Evolutionary conservation across 2,113 vertebrate genomes (phyloP).

Genomic region (Noctilio leporinus): DNA sequence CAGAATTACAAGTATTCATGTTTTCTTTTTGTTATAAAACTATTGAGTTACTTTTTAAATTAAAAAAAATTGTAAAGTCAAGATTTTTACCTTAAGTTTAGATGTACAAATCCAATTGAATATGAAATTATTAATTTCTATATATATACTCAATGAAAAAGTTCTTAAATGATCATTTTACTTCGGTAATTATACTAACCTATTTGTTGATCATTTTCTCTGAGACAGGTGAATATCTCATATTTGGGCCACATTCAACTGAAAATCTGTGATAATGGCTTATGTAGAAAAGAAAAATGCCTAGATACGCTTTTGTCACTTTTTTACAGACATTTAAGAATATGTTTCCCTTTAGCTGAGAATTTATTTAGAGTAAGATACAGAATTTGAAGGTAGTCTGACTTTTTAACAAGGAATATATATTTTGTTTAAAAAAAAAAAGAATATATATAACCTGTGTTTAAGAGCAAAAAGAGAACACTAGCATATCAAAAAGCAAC

Average conservation of each 20-base stretch:
- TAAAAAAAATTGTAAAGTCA: background rate
- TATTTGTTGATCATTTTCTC: background rate
- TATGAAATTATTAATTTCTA: background rate
- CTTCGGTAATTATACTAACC: background rate
- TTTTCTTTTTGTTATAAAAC: background rate
- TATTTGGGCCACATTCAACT: background rate
- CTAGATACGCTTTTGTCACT: background rate
- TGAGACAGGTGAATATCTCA: background rate
- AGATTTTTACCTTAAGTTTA: conserved; percentile 1
- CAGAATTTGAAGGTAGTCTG: background rate
- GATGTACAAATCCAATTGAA: background rate
- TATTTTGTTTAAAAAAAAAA: too few relatives aligned
- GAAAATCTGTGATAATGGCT: background rate
- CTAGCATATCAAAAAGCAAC: background rate
- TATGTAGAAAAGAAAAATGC: background rate
- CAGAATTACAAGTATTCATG: background rate
- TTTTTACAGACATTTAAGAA: background rate
- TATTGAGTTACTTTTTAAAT: background rate
- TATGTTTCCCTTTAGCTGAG: background rate
- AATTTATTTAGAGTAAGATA: background rate
- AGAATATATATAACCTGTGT: background rate
- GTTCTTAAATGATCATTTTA: background rate
- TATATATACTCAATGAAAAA: background rate
- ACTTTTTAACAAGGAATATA: background rate
- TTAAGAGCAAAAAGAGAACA: background rate